Evolutionary conservation across 2,888 invertebrate genomes (phyloP).

Genomic region (Leucoptera coffeella): DNA sequence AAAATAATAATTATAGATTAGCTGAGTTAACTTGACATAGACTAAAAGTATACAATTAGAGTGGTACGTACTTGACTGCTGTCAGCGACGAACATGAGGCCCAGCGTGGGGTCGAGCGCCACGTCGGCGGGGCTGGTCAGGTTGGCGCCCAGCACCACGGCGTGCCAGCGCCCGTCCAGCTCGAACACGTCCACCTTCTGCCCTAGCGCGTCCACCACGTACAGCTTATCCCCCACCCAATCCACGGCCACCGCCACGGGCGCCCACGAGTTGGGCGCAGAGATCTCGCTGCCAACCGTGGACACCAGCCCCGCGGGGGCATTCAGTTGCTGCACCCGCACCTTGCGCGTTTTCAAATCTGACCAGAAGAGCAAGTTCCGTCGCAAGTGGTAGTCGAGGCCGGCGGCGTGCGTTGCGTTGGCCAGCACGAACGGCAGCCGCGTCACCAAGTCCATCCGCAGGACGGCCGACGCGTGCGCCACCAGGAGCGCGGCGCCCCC

Average conservation of each 20-base stretch:
- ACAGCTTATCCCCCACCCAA: constrained; percentile 95
- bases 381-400: constrained; percentile 77
- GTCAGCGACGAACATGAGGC: constrained; percentile 83
- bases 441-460: constrained; percentile 64
- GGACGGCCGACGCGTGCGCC: constrained; percentile 66
- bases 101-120: constrained; percentile 86
- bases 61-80: constrained; percentile 67
- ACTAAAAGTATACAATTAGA: neutral
- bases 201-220: constrained; percentile 88
- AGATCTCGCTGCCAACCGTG: constrained; percentile 58
- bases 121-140: constrained; percentile 87
- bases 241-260: constrained; percentile 91
- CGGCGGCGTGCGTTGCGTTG: constrained; percentile 80
- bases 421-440: constrained; percentile 59
- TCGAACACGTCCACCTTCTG: constrained; percentile 94
- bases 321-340: constrained; percentile 49
- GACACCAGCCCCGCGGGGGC: constrained; percentile 27
- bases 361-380: constrained; percentile 82
- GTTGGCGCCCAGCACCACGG: constrained; percentile 86
- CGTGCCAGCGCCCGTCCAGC: constrained; percentile 79
- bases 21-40: too few relatives aligned
- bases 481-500: constrained; percentile 58
- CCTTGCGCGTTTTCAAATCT: constrained; percentile 80
- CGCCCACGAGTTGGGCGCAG: constrained; percentile 79
- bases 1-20: too few relatives aligned